These are phyloP conservation scores for Scartelaos histophorus DNA, from an alignment of 2,113 vertebrate genomes.

Conservation along the genomic window DNA sequence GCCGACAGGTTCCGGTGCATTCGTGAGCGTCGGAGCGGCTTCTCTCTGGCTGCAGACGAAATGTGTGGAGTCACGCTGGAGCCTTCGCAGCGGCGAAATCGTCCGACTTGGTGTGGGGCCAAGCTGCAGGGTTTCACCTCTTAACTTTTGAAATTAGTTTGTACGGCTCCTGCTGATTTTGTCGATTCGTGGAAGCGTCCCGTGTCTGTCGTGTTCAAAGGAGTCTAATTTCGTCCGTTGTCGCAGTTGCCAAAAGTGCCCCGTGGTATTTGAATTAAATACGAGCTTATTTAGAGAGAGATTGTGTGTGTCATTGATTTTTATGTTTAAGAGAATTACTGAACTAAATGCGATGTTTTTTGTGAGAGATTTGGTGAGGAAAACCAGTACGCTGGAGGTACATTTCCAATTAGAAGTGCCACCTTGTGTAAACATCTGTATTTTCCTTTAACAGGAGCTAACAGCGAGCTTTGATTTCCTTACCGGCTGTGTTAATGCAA, in stretches of 20 bases:
- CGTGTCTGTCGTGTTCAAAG: background rate
- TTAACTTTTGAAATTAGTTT: conserved; percentile 15
- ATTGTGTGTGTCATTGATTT: background rate
- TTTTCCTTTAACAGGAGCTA: conserved; percentile 30
- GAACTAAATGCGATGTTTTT: conserved; percentile 11
- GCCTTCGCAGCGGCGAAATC: conserved; percentile 22
- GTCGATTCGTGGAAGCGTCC: conserved; percentile 20
- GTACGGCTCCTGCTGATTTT: conserved; percentile 1
- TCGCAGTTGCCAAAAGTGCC: conserved; percentile 25
- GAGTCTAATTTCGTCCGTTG: background rate
- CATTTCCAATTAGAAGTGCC: conserved; percentile 47
- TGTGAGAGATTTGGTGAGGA: conserved; percentile 13
- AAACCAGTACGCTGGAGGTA: conserved; percentile 16
- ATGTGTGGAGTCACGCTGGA: conserved; percentile 28
- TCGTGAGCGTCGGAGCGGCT: conserved; percentile 23
- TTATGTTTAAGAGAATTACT: background rate
- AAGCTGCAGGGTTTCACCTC: conserved; percentile 12
- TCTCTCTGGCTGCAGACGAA: conserved; percentile 16
- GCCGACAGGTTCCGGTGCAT: conserved; percentile 20
- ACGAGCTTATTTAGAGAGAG: conserved; percentile 18
- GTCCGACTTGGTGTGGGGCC: conserved; percentile 30
- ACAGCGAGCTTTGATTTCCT: conserved; percentile 36
- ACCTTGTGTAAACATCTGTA: conserved; percentile 34
- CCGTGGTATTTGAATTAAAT: conserved; percentile 8
- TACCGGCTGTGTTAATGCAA: conserved; percentile 11